Evolutionary conservation across 2,888 invertebrate species (phyloP), one percentile per base, ranked within the genome.

Genomic region (Pollenia amentaria): DNA sequence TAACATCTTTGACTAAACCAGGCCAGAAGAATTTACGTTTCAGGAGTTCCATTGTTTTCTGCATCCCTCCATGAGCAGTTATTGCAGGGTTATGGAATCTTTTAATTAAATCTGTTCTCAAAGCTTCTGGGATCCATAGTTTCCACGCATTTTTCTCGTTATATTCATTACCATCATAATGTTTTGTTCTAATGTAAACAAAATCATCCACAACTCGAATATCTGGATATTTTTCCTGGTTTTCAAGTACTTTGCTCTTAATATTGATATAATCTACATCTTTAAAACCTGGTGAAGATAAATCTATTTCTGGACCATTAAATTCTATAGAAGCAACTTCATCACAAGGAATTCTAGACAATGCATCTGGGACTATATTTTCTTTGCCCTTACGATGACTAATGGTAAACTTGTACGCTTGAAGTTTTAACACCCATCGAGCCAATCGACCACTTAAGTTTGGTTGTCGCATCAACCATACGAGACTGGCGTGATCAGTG

Each of bases 401-500:
- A 40, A 79, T 75, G 1, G 60, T 10, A 60, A 60, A 75, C 9
- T 69, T 79, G 21, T 14, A 79, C 3, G 21, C 60, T 9, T 80
- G 80, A 0, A 87, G 44, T 12, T 76, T 67, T 4, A 81, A 44
- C 0, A 51, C 57, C 85, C 80, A 85, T 1, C 85, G 60, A 29
- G 80, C 81, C 9, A 51, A 16, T 51, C 51, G 14, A 1, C 16
- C 51, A 8, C 60, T 81, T 51, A 51, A 51, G 0, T 51, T 2
- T 4, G 51, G 14, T 8, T 51, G 51, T 16, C 3, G 4, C 51
- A 84, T 87, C 1, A 87, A 46, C 87, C 87, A 87, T 21, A 85
- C 65, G 1, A 87, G 29, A 12, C 85, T 87, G 3, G 88, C 55
- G 11, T 88, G 82, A 44, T 88, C 87, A 6, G 87, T 88, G 1